phyloP scores from a whole-genome alignment of 2,888 invertebrate genomes.

The Agrochola lychnidis region DNA sequence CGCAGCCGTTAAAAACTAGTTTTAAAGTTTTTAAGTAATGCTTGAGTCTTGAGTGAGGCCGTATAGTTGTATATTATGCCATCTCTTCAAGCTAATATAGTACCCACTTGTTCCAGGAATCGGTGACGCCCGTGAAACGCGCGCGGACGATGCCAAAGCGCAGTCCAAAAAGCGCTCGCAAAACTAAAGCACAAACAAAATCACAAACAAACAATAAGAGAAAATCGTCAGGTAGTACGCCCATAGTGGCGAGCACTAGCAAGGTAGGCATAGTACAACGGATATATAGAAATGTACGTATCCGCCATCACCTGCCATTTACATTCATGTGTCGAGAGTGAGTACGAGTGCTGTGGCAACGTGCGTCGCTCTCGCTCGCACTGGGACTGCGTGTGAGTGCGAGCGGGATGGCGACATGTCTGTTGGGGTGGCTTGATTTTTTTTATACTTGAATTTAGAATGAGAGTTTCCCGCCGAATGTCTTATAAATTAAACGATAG shows the following conservation, averaged over 20 bases:
- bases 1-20: too few relatives aligned
- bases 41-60: too few relatives aligned
- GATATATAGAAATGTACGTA: constrained; percentile 91
- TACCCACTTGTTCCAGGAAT: constrained; percentile 73
- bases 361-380: constrained; percentile 69
- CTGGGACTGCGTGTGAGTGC: constrained; percentile 51
- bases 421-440: constrained; percentile 47
- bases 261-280: constrained; percentile 91
- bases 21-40: too few relatives aligned
- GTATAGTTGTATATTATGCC: not conserved
- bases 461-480: not conserved
- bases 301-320: constrained; percentile 86
- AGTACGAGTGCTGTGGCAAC: constrained; percentile 70
- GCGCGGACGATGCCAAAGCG: constrained; percentile 83
- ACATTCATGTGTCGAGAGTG: constrained; percentile 82
- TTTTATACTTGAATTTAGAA: not conserved
- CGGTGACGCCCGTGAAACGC: constrained; percentile 82
- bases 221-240: constrained; percentile 87
- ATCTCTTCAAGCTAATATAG: constrained; percentile 12
- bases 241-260: constrained; percentile 85
- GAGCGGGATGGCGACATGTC: constrained; percentile 68
- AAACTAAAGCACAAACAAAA: constrained; percentile 76
- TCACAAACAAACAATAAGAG: constrained; percentile 78
- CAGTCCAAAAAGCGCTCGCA: constrained; percentile 82
- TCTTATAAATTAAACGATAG: not conserved